These are phyloP conservation scores for Chaitophorus viminalis DNA, from an alignment of 2,888 invertebrate species.

Conservation along the genomic window DNA sequence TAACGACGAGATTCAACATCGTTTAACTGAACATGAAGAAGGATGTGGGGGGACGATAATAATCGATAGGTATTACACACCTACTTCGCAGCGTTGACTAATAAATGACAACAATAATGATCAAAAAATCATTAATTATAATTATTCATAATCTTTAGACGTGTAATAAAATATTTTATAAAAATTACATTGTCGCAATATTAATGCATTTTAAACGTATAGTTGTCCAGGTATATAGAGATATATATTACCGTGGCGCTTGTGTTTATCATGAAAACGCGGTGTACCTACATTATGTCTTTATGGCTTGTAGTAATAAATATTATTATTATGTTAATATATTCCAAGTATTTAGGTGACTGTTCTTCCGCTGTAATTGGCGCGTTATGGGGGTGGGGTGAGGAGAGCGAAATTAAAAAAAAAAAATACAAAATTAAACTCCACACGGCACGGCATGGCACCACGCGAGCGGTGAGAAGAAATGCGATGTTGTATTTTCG, in stretches of 20 bases:
- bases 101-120: background rate
- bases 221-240: background rate
- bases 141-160: background rate
- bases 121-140: slow-evolving; percentile 2
- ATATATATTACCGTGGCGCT: background rate
- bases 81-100: background rate
- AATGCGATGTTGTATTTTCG: background rate
- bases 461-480: background rate
- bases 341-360: slow-evolving; percentile 13
- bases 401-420: too few species aligned
- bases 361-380: background rate
- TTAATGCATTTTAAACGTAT: background rate
- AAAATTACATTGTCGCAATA: background rate
- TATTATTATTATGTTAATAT: slow-evolving; percentile 19
- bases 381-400: background rate
- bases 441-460: background rate
- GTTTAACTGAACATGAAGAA: background rate
- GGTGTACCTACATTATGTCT: background rate
- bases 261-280: background rate
- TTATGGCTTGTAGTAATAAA: slow-evolving; percentile 10
- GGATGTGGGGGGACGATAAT: background rate
- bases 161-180: background rate
- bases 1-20: background rate
- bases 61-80: background rate
- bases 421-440: background rate